Conservation (phyloP, 1,140 invertebrate genomes). For the Philopotamus ludificatus region DNA sequence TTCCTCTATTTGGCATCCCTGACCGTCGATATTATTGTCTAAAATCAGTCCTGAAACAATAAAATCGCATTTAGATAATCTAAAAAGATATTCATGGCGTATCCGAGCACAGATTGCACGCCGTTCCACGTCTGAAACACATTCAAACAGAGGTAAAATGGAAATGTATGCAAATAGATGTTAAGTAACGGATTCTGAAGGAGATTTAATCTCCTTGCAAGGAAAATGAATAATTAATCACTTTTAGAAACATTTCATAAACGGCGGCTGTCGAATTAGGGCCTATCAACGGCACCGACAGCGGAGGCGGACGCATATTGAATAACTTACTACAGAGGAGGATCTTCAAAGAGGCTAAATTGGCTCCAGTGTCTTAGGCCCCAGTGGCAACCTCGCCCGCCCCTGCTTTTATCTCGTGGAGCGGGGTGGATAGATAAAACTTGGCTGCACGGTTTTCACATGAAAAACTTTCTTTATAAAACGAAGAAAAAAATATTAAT, state of each 20-base stretch:
- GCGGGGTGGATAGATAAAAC: neutral
- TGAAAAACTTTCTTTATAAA: neutral
- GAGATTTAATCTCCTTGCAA: neutral
- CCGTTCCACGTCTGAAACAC: no score
- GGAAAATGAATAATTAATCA: neutral
- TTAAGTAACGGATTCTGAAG: neutral
- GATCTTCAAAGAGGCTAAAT: neutral
- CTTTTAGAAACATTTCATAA: neutral
- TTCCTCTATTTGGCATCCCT: constrained; percentile 33
- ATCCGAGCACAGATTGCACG: no score
- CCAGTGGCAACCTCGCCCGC: neutral
- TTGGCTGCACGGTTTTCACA: neutral
- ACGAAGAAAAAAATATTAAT: neutral
- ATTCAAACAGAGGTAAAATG: no score
- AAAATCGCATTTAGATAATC: constrained; percentile 15
- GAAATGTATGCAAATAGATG: neutral
- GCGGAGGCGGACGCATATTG: neutral
- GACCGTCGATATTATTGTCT: constrained; percentile 32
- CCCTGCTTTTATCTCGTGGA: neutral
- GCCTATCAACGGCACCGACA: neutral
- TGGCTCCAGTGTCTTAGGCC: neutral
- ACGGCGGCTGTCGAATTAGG: neutral
- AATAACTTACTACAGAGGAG: neutral
- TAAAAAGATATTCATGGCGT: neutral
- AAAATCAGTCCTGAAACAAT: constrained; percentile 37